These are phyloP conservation scores for Gadus macrocephalus DNA, from an alignment of 2,113 vertebrate genomes.

Conservation along the genomic window DNA sequence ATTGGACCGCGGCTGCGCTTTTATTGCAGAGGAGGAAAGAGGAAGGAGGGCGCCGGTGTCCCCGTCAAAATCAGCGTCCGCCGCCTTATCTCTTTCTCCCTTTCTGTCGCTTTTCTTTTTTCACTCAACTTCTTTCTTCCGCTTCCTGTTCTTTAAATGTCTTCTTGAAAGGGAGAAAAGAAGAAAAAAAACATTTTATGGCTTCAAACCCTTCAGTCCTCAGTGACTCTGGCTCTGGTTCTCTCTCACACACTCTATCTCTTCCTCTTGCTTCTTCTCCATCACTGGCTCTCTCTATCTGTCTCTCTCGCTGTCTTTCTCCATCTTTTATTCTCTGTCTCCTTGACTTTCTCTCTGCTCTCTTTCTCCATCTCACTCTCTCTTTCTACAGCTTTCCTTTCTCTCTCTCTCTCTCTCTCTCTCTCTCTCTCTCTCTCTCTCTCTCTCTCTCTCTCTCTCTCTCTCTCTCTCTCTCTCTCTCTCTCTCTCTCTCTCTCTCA, in stretches of 20 bases:
- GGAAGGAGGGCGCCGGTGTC: slow-evolving; percentile 34
- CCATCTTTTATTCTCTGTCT: slow-evolving; percentile 51
- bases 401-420: no score
- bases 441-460: no score
- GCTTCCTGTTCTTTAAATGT: background rate
- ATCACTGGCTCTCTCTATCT: background rate
- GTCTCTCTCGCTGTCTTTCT: background rate
- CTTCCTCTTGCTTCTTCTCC: slow-evolving; percentile 1
- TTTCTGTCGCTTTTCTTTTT: slow-evolving; percentile 22
- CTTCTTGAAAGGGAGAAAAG: no score
- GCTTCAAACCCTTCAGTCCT: background rate
- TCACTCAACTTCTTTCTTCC: slow-evolving; percentile 3
- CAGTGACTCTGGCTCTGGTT: no score
- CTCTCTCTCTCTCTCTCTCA: no score
- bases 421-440: no score
- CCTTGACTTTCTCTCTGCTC: slow-evolving; percentile 35
- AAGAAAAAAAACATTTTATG: no score
- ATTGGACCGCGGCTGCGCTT: slow-evolving; percentile 61
- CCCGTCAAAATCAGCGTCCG: slow-evolving; percentile 24
- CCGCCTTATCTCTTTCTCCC: slow-evolving; percentile 46
- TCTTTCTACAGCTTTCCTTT: no score
- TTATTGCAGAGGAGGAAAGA: slow-evolving; percentile 61
- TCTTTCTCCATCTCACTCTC: slow-evolving; percentile 44
- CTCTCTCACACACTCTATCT: slow-evolving; percentile 1
- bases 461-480: no score